These are phyloP conservation scores for Arnoldichthys spilopterus DNA, from an alignment of 2,797 vertebrate genomes.

Conservation along the genomic window DNA sequence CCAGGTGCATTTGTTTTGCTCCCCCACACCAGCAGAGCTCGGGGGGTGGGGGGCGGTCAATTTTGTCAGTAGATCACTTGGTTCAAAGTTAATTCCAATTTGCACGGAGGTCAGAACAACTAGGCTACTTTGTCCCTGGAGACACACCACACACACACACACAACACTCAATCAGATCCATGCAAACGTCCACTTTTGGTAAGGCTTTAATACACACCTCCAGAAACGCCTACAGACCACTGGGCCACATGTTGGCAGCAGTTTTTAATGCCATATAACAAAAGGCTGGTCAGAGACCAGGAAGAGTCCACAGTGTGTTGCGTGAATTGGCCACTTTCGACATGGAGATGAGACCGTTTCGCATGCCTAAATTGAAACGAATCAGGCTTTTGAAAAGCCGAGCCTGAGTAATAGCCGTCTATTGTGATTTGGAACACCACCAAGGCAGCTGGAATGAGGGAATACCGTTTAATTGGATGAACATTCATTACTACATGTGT, in stretches of 20 bases:
- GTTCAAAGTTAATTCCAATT: slow-evolving; percentile 42
- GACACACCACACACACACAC: slow-evolving; percentile 19
- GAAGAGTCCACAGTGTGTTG: not conserved
- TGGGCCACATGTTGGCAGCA: not conserved
- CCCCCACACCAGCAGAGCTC: slow-evolving; percentile 6
- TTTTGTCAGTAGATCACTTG: slow-evolving; percentile 19
- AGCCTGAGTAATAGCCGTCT: not conserved
- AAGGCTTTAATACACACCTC: not conserved
- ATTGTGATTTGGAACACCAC: not conserved
- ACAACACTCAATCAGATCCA: not conserved
- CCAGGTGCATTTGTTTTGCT: slow-evolving; percentile 2
- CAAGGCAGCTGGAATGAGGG: not conserved
- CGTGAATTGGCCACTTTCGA: slow-evolving; percentile 2
- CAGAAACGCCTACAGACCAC: not conserved
- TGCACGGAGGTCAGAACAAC: slow-evolving; percentile 33
- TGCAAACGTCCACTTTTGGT: not conserved
- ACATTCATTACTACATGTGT: not conserved
- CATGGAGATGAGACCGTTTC: not conserved
- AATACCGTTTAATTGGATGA: not conserved
- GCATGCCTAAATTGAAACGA: not conserved
- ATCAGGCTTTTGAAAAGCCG: not conserved
- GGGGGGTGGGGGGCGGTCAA: not conserved
- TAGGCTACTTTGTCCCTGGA: slow-evolving; percentile 38
- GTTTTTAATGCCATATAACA: slow-evolving; percentile 6
- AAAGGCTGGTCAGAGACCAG: not conserved